Evolutionary conservation across 2,888 invertebrate genomes (phyloP), one percentile per base, ranked within the genome.

Genomic region (Watsonalla cultraria): DNA sequence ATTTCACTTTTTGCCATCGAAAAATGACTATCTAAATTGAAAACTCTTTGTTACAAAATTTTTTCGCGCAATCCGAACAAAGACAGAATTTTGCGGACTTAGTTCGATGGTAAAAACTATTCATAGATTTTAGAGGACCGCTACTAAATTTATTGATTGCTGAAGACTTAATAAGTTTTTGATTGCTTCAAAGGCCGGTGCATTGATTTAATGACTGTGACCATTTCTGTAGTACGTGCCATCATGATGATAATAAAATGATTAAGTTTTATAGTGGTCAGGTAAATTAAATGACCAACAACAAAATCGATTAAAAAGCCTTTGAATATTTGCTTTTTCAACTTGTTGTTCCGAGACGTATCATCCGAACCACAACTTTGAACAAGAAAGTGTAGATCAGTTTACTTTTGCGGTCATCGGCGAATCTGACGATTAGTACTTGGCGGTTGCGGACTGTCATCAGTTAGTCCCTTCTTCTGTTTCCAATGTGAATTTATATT

Each of bases 341-440:
- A 24, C 1, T 24, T 24, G 24, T 24, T 24, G 1, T 24, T 24
- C 24, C 24, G 24, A 24, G 24, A 24, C 24, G 24, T 24, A 24
- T 24, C 24, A 24, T 2, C 24, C 24, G 24, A 24, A 37, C 37
- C 37, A 35, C 48, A 34, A 54, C 58, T 58, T 58, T 62, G 64
- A 64, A 59, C 64, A 63, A 55, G 55, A 58, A 62, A 55, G 59
- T 47, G 13, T 35, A 5, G 48, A 48, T 55, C 68, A 66, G 64
- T 65, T 68, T 67, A 69, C 68, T 75, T 68, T 70, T 79, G 85
- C 69, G 84, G 84, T 81, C 62, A 65, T 56, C 62, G 60, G 72
- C 75, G 81, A 84, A 84, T 84, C 80, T 77, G 70, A 70, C 78
- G 79, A 80, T 84, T 81, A 83, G 81, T 80, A 83, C 80, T 79